Percentiles rank a stretch among this genome's conserved stretches.
Conservation (phyloP, 2,113 vertebrate genomes). For the Puntigrus tetrazona region DNA sequence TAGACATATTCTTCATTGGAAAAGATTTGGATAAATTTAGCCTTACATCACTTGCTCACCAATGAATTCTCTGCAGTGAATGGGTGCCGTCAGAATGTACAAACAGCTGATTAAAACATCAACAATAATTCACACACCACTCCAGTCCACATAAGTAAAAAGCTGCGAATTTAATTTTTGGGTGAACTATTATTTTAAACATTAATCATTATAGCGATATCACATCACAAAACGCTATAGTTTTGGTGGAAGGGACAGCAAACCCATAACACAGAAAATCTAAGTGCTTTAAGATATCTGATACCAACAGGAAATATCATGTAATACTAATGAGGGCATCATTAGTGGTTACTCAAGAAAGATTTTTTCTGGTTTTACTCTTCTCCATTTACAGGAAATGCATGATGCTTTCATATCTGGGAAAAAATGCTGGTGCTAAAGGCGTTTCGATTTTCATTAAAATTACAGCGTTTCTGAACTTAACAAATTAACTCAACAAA, state of each 20-base stretch:
- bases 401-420: background rate
- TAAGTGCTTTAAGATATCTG: background rate
- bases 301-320: constrained; percentile 21
- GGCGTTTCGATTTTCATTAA: background rate
- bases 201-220: background rate
- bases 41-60: background rate
- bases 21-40: background rate
- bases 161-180: background rate
- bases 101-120: too few relatives aligned
- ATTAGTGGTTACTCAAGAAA: constrained; percentile 18
- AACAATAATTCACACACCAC: too few relatives aligned
- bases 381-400: constrained; percentile 4
- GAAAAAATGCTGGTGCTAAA: background rate
- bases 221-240: background rate
- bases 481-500: background rate
- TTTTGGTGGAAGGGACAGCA: background rate
- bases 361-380: background rate
- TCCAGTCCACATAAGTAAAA: background rate
- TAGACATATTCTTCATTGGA: background rate
- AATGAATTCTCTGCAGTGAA: background rate
- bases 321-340: constrained; percentile 18
- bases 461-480: background rate
- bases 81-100: background rate
- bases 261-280: background rate
- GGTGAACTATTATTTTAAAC: background rate